These are phyloP conservation scores for Ichneumoninae sp. DNA, from an alignment of 2,888 invertebrate species.

Conservation along the genomic window DNA sequence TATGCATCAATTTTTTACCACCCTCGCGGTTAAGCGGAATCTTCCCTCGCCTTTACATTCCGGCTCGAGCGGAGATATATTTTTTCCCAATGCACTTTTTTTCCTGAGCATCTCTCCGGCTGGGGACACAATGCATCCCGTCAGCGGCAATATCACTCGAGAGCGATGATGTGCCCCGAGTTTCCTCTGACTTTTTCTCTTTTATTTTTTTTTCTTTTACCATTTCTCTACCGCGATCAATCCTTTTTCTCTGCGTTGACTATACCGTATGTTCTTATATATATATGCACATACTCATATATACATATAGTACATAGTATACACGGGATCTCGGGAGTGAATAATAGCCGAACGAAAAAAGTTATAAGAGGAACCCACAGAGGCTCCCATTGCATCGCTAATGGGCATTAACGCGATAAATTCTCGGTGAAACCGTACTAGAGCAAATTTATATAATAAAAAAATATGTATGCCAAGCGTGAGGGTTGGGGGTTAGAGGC, in stretches of 20 bases:
- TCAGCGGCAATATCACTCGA: slow-evolving; percentile 79
- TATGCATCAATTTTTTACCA: slow-evolving; percentile 23
- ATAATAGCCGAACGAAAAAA: slow-evolving; percentile 28
- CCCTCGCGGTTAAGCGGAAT: slow-evolving; percentile 22
- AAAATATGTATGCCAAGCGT: slow-evolving; percentile 80
- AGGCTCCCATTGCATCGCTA: slow-evolving; percentile 66
- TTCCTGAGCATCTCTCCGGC: slow-evolving; percentile 25
- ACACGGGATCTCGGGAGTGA: not conserved
- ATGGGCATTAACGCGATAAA: slow-evolving; percentile 81
- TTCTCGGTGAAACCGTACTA: slow-evolving; percentile 79
- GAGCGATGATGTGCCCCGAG: not conserved
- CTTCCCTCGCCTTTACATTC: slow-evolving; percentile 33
- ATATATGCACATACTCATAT: not conserved
- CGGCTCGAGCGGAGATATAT: slow-evolving; percentile 4
- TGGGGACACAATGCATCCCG: slow-evolving; percentile 74
- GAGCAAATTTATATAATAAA: slow-evolving; percentile 82
- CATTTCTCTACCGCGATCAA: not conserved
- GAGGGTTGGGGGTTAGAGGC: slow-evolving; percentile 30
- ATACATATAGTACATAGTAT: slow-evolving; percentile 12
- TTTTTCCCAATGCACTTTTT: slow-evolving; percentile 26
- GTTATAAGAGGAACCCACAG: slow-evolving; percentile 14
- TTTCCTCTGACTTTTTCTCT: slow-evolving; percentile 19
- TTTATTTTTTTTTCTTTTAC: not conserved
- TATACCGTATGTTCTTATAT: not conserved
- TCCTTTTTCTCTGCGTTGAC: not conserved